These are phyloP conservation scores for Melanerpes aurifrons DNA, from an alignment of 2,113 vertebrate species.

Conservation along the genomic window DNA sequence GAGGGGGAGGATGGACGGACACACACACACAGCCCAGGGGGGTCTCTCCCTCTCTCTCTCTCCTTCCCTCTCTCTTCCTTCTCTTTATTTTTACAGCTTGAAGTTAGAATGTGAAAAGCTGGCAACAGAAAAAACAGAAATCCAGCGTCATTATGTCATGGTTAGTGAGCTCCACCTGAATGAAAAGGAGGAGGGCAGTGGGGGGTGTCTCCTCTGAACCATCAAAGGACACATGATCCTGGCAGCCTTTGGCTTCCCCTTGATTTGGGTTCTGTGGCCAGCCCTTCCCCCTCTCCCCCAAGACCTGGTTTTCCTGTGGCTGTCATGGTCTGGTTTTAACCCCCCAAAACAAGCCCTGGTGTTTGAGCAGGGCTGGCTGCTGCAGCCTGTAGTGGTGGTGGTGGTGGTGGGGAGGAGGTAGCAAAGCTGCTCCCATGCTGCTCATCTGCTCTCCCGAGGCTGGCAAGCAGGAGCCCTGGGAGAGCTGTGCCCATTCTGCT, in stretches of 20 bases:
- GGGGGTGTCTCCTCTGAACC: neutral
- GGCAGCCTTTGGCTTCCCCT: neutral
- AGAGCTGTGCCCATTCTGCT: neutral
- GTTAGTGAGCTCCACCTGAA: constrained; percentile 77
- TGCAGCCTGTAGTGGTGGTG: fast-evolving
- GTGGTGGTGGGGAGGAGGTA: neutral
- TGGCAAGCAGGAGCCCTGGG: neutral
- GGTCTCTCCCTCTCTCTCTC: neutral
- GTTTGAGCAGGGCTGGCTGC: neutral
- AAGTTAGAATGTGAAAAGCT: constrained; percentile 94
- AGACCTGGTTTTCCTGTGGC: neutral
- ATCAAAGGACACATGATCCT: neutral
- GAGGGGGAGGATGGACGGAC: too few relatives aligned
- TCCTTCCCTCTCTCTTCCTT: neutral
- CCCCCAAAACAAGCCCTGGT: fast-evolving
- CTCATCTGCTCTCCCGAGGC: neutral
- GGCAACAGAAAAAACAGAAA: constrained; percentile 93
- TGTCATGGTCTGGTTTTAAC: neutral
- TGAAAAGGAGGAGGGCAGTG: neutral
- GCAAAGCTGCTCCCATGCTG: fast-evolving
- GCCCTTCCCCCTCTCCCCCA: neutral
- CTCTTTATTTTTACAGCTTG: constrained; percentile 78
- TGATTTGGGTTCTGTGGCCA: neutral
- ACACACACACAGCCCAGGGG: too few relatives aligned
- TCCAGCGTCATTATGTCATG: constrained; percentile 96